A percentile compares a stretch with the other conserved stretches of the same genome.
Conservation (phyloP, 1,140 invertebrate genomes). For the Panagrolaimus sp. region DNA sequence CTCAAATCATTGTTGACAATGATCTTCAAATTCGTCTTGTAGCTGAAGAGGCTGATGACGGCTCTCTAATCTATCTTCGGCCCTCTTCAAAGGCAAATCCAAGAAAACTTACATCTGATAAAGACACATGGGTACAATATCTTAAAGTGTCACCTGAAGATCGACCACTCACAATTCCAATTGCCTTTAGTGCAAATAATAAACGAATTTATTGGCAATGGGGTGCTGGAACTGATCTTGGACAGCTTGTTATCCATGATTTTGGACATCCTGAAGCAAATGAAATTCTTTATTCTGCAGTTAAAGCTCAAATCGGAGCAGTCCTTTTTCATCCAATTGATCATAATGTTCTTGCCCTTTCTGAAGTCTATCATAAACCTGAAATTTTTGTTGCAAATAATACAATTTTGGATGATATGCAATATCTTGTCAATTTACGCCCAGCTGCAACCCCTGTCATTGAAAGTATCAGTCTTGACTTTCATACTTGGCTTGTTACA, state of each 20-base stretch:
- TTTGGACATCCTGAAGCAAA: constrained; percentile 53
- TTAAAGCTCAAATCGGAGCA: constrained; percentile 50
- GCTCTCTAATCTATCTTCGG: constrained; percentile 47
- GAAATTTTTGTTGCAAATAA: constrained; percentile 57
- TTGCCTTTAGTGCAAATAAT: constrained; percentile 54
- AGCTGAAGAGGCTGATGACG: constrained; percentile 50
- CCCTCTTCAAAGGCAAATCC: constrained; percentile 47
- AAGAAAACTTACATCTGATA: constrained; percentile 45
- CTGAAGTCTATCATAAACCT: constrained; percentile 57
- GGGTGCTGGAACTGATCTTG: constrained; percentile 54
- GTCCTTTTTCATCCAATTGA: constrained; percentile 54
- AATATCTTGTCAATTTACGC: constrained; percentile 57
- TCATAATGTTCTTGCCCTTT: constrained; percentile 53
- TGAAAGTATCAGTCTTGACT: constrained; percentile 49
- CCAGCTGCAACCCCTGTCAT: constrained; percentile 48
- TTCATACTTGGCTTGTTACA: constrained; percentile 57
- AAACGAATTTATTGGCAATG: constrained; percentile 55
- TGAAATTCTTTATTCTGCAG: constrained; percentile 54
- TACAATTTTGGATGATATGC: constrained; percentile 55
- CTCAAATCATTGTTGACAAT: constrained; percentile 53
- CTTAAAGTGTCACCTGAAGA: constrained; percentile 52
- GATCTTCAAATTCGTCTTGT: constrained; percentile 53
- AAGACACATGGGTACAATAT: constrained; percentile 51
- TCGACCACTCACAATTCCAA: constrained; percentile 52
- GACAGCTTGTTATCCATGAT: constrained; percentile 50